phyloP scores from a whole-genome alignment of 1,140 invertebrate species.

The Oryctes rhinoceros region DNA sequence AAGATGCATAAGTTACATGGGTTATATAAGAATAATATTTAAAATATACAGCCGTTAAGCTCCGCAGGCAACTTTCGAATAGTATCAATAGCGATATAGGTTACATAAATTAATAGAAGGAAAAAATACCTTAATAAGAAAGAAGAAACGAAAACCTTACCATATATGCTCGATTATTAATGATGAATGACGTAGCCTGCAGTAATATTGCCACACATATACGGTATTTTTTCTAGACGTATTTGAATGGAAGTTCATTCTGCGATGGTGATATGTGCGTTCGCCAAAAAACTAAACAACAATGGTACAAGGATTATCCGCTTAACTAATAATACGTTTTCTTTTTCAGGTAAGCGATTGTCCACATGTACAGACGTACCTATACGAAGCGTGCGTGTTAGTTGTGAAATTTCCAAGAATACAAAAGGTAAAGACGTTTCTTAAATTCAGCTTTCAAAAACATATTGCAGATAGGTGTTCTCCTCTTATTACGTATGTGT shows the following conservation, averaged over 20 bases:
- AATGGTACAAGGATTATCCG: slow-evolving; percentile 33
- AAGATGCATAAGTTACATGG: not conserved
- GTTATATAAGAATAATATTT: slow-evolving; percentile 10
- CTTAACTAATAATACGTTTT: slow-evolving; percentile 33
- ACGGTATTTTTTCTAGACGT: not conserved
- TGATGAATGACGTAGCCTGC: not conserved
- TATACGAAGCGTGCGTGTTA: not conserved
- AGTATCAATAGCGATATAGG: slow-evolving; percentile 12
- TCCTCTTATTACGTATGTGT: slow-evolving; percentile 17
- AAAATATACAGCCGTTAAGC: not conserved
- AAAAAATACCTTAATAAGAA: slow-evolving; percentile 27
- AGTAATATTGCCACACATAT: not conserved
- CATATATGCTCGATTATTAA: slow-evolving; percentile 26
- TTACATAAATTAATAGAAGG: not conserved
- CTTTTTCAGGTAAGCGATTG: slow-evolving; percentile 37
- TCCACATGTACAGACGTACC: not conserved
- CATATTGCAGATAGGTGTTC: not conserved
- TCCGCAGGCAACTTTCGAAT: not conserved
- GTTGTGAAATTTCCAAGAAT: slow-evolving; percentile 21
- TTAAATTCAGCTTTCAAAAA: slow-evolving; percentile 35
- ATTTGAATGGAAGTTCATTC: slow-evolving; percentile 16
- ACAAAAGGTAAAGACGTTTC: slow-evolving; percentile 32
- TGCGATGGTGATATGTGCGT: slow-evolving; percentile 14
- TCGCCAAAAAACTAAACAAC: slow-evolving; percentile 31
- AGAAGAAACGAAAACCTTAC: slow-evolving; percentile 22